Conservation (phyloP, 2,113 vertebrate genomes). For the Dipodomys merriami region DNA sequence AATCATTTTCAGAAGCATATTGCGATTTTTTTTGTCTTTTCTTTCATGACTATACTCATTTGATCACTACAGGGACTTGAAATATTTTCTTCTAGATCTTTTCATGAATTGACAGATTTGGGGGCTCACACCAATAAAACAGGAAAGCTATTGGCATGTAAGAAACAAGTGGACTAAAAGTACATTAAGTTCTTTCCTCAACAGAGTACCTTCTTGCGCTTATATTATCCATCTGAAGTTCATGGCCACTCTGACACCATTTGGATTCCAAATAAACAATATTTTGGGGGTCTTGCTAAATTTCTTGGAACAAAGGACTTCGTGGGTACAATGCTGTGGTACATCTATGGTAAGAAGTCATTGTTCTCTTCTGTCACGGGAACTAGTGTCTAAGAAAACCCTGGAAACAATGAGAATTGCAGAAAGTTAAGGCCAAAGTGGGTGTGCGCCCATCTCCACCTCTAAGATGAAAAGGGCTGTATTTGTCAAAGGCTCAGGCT, state of each 20-base stretch:
- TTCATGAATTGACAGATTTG: neutral
- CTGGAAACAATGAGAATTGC: conserved; percentile 39
- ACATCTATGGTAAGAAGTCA: conserved; percentile 91
- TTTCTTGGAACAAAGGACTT: conserved; percentile 91
- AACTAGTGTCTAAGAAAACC: neutral
- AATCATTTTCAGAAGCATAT: neutral
- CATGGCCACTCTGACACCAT: conserved; percentile 80
- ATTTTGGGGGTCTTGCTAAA: conserved; percentile 93
- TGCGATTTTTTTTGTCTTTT: neutral
- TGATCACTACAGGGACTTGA: neutral
- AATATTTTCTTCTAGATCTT: conserved; percentile 4
- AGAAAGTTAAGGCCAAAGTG: neutral
- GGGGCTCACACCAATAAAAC: neutral
- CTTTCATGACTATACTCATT: neutral
- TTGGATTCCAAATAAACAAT: conserved; percentile 94
- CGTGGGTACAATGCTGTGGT: conserved; percentile 87
- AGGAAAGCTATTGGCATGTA: neutral
- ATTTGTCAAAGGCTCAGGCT: neutral
- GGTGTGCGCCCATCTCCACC: neutral
- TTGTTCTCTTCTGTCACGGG: conserved; percentile 24
- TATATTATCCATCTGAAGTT: conserved; percentile 93
- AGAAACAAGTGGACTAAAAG: conserved; percentile 14
- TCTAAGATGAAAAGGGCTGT: neutral
- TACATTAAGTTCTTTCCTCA: neutral
- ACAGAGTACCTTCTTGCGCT: conserved; percentile 93